These are phyloP conservation scores for Scomber scombrus DNA, from an alignment of 2,113 vertebrate genomes.

Conservation along the genomic window DNA sequence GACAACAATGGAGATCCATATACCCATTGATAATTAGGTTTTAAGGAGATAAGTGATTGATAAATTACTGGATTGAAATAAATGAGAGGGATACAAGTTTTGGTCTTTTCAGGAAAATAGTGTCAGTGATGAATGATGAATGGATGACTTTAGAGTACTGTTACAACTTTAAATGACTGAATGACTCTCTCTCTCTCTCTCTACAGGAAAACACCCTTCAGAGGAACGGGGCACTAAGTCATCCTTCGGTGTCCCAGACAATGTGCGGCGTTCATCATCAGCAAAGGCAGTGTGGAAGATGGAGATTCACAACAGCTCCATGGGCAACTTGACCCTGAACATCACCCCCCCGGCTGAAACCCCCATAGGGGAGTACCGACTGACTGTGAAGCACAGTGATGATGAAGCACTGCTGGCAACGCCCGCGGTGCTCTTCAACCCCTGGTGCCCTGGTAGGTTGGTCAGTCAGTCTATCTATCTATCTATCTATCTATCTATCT, in stretches of 20 bases:
- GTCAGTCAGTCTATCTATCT: background rate
- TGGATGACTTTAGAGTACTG: too few species aligned
- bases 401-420: conserved; percentile 45
- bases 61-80: too few species aligned
- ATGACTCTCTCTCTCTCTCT: background rate
- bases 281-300: conserved; percentile 82
- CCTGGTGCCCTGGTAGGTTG: conserved; percentile 88
- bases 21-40: too few species aligned
- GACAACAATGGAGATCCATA: too few species aligned
- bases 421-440: conserved; percentile 90
- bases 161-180: too few species aligned
- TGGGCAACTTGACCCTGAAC: conserved; percentile 68
- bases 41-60: too few species aligned
- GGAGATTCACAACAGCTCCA: conserved; percentile 53
- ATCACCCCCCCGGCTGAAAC: conserved; percentile 82
- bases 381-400: conserved; percentile 63
- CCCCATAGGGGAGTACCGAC: conserved; percentile 84
- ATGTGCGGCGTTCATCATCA: accelerated
- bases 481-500: background rate
- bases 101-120: background rate
- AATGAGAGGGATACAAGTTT: too few species aligned
- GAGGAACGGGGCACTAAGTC: conserved; percentile 71
- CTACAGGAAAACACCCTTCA: conserved; percentile 79
- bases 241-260: conserved; percentile 76
- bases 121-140: too few species aligned